These are phyloP conservation scores for Jaculus jaculus DNA, from an alignment of 2,113 vertebrate genomes.

Conservation along the genomic window DNA sequence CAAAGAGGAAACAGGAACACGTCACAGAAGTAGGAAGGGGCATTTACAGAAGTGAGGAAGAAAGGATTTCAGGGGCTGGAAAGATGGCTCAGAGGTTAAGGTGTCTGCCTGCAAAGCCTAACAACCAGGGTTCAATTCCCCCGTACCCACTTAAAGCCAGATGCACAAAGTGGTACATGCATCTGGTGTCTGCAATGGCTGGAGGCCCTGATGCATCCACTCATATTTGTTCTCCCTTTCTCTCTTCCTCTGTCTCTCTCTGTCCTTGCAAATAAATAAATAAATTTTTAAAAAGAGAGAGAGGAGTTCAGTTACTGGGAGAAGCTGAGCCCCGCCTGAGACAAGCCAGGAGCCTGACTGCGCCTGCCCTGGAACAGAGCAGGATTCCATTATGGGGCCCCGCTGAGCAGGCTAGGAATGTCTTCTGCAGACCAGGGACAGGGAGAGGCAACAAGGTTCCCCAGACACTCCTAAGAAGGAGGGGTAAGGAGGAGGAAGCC, in stretches of 20 bases:
- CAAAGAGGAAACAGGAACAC: not conserved
- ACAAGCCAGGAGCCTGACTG: not conserved
- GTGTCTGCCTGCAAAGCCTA: no score
- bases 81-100: no score
- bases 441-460: not conserved
- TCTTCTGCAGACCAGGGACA: not conserved
- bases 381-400: not conserved
- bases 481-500: not conserved
- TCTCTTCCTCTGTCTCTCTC: no score
- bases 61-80: rapidly evolving
- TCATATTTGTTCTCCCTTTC: no score
- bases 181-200: no score
- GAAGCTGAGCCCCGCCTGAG: not conserved
- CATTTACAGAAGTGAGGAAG: not conserved
- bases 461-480: not conserved
- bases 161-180: no score
- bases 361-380: not conserved
- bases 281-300: not conserved
- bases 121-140: no score
- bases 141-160: no score
- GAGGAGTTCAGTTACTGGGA: rapidly evolving
- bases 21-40: not conserved
- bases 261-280: no score
- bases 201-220: no score
- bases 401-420: not conserved